Evolutionary conservation across 2,888 invertebrate species (phyloP).

Genomic region (Xanthia togata): DNA sequence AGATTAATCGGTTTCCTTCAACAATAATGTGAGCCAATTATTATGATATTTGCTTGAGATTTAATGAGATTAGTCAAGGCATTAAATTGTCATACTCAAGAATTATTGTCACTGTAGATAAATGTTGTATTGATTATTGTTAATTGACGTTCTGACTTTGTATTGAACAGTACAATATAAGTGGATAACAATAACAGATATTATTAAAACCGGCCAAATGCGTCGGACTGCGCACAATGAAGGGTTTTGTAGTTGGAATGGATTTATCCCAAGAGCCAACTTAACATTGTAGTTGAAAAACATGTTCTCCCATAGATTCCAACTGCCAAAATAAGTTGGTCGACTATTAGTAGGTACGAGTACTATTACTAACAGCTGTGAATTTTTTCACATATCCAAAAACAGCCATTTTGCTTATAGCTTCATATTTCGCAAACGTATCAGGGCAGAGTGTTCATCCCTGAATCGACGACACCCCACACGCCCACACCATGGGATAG

Average conservation of each 20-base stretch:
- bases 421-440: too few species aligned
- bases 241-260: not conserved
- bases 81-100: slow-evolving; percentile 47
- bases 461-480: too few species aligned
- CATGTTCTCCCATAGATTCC: not conserved
- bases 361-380: not conserved
- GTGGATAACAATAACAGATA: not conserved
- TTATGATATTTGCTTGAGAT: slow-evolving; percentile 23
- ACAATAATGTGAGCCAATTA: slow-evolving; percentile 48
- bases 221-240: not conserved
- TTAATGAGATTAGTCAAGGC: slow-evolving; percentile 23
- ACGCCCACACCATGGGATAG: not conserved
- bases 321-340: not conserved
- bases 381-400: not conserved
- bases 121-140: slow-evolving; percentile 29
- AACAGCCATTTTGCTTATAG: not conserved
- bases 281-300: not conserved
- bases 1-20: slow-evolving; percentile 42
- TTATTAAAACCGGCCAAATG: not conserved
- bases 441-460: too few species aligned
- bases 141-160: slow-evolving; percentile 4
- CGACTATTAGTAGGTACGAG: too few species aligned
- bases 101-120: slow-evolving; percentile 5
- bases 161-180: not conserved
- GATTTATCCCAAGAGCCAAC: not conserved